phyloP scores from a whole-genome alignment of 2,113 vertebrate genomes.

The Gymnarchus niloticus region DNA sequence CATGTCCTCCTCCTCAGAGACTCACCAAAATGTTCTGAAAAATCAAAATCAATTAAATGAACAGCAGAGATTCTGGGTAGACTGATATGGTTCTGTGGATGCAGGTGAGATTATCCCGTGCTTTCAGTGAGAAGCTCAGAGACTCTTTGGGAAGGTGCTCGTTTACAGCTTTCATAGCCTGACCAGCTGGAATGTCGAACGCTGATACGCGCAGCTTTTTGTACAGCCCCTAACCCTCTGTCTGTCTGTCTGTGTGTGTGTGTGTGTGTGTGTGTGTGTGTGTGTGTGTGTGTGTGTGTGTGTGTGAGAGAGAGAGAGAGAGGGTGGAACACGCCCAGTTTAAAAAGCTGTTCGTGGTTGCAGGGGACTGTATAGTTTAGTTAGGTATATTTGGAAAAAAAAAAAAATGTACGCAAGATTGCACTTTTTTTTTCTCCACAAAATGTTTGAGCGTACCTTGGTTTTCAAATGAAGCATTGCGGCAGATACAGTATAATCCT shows the following conservation, averaged over 20 bases:
- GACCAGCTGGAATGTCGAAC: conserved; percentile 80
- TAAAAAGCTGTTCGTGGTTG: conserved; percentile 53
- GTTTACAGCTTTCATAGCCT: conserved; percentile 75
- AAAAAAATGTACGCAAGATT: conserved; percentile 88
- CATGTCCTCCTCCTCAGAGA: conserved; percentile 49
- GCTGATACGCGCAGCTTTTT: conserved; percentile 53
- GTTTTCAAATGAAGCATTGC: conserved; percentile 36
- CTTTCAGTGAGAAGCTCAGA: conserved; percentile 65
- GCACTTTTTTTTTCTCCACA: conserved; percentile 74
- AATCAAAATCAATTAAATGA: conserved; percentile 16
- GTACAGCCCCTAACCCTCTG: conserved; percentile 20
- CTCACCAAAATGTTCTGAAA: conserved; percentile 57
- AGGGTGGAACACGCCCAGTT: conserved; percentile 66
- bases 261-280: conserved; percentile 19
- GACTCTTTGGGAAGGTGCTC: conserved; percentile 89
- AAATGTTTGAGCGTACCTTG: conserved; percentile 47
- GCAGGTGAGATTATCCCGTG: conserved; percentile 57
- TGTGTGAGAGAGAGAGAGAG: conserved; percentile 56
- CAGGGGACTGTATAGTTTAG: conserved; percentile 46
- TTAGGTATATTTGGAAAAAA: conserved; percentile 56
- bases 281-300: not conserved
- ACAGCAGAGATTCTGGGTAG: conserved; percentile 32
- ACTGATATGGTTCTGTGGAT: conserved; percentile 66
- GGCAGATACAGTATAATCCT: conserved; percentile 31
- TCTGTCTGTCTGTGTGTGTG: conserved; percentile 1